phyloP scores from a whole-genome alignment of 2,113 vertebrate genomes.

The Zapus hudsonius region DNA sequence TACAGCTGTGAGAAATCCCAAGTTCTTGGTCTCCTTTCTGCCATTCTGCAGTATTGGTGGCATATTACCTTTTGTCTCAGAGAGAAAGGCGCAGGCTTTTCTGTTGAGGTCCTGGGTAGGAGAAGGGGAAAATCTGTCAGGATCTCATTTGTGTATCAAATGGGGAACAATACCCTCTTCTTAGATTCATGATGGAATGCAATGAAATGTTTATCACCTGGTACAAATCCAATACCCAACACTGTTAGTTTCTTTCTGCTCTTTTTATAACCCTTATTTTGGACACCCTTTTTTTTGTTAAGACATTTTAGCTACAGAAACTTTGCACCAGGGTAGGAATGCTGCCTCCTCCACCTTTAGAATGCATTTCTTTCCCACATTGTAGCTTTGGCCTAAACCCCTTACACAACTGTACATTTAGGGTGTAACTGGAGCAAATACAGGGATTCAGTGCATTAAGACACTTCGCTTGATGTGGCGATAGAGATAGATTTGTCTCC shows the following conservation, averaged over 20 bases:
- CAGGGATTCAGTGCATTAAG: background rate
- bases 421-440: background rate
- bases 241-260: background rate
- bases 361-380: background rate
- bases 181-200: background rate
- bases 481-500: background rate
- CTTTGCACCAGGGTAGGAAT: background rate
- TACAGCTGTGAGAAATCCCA: background rate
- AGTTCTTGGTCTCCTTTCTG: background rate
- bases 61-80: background rate
- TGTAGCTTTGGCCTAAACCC: background rate
- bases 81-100: background rate
- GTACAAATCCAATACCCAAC: background rate
- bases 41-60: background rate
- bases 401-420: background rate
- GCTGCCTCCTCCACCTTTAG: background rate
- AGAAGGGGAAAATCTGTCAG: background rate
- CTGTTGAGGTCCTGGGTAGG: background rate
- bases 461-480: background rate
- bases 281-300: background rate
- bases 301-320: background rate
- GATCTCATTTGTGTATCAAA: background rate
- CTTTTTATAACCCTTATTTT: background rate
- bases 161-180: background rate
- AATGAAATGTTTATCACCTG: background rate